These are phyloP conservation scores for Grammomys surdaster DNA, from an alignment of 2,113 vertebrate genomes.

Conservation along the genomic window DNA sequence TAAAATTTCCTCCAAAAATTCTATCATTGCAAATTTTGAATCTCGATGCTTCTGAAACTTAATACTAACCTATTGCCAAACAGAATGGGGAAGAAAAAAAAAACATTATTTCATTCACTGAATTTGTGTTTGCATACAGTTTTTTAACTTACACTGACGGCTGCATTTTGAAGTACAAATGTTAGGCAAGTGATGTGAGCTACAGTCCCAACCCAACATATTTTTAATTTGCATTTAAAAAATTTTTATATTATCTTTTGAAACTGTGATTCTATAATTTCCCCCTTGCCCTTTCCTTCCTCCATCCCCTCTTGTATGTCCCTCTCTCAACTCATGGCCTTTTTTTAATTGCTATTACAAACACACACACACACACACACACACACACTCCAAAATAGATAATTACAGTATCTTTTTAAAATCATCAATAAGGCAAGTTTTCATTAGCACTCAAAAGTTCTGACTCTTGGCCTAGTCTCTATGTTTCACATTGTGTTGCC, in stretches of 20 bases:
- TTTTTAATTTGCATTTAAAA: background rate
- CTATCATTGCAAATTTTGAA: background rate
- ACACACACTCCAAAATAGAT: background rate
- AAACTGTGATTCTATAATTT: background rate
- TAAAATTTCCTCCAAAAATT: background rate
- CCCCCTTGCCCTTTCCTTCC: background rate
- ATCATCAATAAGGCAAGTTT: background rate
- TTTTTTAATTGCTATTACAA: background rate
- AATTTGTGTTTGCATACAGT: background rate
- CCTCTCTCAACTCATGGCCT: background rate
- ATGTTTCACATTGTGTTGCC: background rate
- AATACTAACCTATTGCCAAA: background rate
- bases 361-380: background rate
- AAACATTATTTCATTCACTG: background rate
- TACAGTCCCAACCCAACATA: background rate
- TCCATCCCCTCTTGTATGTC: background rate
- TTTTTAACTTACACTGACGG: background rate
- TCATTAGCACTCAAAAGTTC: background rate
- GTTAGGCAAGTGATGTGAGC: background rate
- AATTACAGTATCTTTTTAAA: background rate
- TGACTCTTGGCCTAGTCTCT: background rate
- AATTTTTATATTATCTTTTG: background rate
- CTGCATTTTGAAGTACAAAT: background rate
- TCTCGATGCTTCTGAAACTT: conserved; percentile 28
- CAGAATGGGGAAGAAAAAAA: background rate